Evolutionary conservation across 2,888 invertebrate species (phyloP).

Genomic region (Patella depressa): DNA sequence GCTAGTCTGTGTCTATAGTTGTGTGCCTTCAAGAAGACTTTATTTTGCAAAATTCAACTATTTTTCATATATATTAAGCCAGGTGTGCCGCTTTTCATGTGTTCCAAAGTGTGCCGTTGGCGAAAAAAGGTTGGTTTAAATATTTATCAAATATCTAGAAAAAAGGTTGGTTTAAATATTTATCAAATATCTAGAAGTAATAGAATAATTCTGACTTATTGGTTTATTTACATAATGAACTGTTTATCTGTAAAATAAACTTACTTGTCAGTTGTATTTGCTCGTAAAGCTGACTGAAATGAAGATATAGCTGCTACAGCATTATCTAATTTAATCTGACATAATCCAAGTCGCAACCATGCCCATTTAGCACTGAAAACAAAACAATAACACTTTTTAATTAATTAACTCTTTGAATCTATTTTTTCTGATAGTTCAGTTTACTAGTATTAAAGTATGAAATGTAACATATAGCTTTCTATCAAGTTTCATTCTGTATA

Average conservation of each 20-base stretch:
- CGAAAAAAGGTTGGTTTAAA: too few relatives aligned
- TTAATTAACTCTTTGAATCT: background rate
- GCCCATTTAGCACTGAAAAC: conserved; percentile 80
- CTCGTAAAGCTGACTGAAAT: conserved; percentile 77
- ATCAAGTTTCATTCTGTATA: too few relatives aligned
- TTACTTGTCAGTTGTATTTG: conserved; percentile 78
- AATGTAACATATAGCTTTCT: too few relatives aligned
- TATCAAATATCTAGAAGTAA: background rate
- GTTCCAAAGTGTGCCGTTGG: too few relatives aligned
- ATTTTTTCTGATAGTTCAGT: background rate
- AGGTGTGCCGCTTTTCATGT: too few relatives aligned
- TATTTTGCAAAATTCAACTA: too few relatives aligned
- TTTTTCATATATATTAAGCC: too few relatives aligned
- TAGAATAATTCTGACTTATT: background rate
- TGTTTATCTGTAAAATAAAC: conserved; percentile 50
- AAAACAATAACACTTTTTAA: background rate
- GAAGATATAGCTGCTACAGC: conserved; percentile 82
- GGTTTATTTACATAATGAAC: background rate
- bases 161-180: background rate
- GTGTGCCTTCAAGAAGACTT: too few relatives aligned
- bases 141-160: background rate
- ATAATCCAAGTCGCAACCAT: conserved; percentile 86
- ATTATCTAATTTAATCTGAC: conserved; percentile 82
- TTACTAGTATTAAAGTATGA: too few relatives aligned
- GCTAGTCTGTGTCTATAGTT: too few relatives aligned